Conservation (phyloP, 2,888 invertebrate species). For the Galerucella nymphaeae region DNA sequence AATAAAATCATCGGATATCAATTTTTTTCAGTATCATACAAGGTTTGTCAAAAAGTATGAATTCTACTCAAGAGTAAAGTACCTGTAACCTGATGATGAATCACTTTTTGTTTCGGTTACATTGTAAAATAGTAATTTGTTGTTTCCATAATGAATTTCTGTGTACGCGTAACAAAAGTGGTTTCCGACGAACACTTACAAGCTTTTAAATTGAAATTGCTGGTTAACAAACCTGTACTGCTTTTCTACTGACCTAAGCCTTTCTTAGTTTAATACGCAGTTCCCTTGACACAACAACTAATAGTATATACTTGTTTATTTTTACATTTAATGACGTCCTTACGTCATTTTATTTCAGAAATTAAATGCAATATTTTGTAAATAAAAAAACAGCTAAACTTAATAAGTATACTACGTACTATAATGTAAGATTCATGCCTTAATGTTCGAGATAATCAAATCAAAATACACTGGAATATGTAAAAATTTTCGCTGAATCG, state of each 20-base stretch:
- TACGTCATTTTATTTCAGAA: not conserved
- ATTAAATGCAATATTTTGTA: not conserved
- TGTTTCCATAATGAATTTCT: conserved; percentile 15
- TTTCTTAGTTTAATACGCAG: conserved; percentile 16
- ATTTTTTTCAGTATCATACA: too few relatives aligned
- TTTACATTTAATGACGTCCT: not conserved
- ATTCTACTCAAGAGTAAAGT: too few relatives aligned
- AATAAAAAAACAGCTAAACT: too few relatives aligned
- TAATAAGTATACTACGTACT: too few relatives aligned
- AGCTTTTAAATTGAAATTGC: conserved; percentile 33
- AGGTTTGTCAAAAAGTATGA: too few relatives aligned
- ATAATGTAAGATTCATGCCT: too few relatives aligned
- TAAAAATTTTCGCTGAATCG: too few relatives aligned
- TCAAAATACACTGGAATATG: too few relatives aligned
- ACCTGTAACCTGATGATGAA: not conserved
- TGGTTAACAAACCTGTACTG: conserved; percentile 22
- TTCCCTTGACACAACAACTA: conserved; percentile 22
- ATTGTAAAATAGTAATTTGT: conserved; percentile 8
- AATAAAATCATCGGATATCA: too few relatives aligned
- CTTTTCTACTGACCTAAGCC: conserved; percentile 21
- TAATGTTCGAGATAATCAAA: too few relatives aligned
- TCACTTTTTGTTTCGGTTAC: not conserved
- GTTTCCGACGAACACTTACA: conserved; percentile 6
- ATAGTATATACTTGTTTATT: conserved; percentile 26
- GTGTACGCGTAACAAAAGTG: not conserved